phyloP scores from a whole-genome alignment of 2,888 invertebrate genomes.

The Conistra vaccinii region DNA sequence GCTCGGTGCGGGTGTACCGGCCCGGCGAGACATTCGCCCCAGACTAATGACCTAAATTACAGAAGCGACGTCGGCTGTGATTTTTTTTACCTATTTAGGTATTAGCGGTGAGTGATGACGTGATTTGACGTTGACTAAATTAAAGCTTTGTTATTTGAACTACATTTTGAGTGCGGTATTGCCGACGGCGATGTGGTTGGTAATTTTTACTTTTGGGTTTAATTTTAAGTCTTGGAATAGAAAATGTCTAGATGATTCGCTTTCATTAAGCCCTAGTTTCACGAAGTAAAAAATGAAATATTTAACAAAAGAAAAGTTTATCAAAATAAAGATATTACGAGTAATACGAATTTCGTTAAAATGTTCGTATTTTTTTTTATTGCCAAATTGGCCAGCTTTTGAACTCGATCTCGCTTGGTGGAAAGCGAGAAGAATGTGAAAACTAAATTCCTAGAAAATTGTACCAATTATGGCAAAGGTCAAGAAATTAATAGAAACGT shows the following conservation, averaged over 20 bases:
- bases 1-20: slow-evolving; percentile 70
- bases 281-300: not conserved
- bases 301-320: not conserved
- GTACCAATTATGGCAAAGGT: not conserved
- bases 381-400: no score
- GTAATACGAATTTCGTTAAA: not conserved
- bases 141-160: slow-evolving; percentile 33
- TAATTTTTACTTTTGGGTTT: not conserved
- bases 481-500: not conserved
- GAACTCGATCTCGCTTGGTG: no score
- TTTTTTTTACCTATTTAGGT: slow-evolving; percentile 49
- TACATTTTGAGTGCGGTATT: slow-evolving; percentile 5
- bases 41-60: slow-evolving; percentile 50
- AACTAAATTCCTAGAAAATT: not conserved
- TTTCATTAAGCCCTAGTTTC: not conserved
- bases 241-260: not conserved
- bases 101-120: slow-evolving; percentile 42
- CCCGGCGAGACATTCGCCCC: slow-evolving; percentile 63
- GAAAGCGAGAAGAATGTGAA: no score
- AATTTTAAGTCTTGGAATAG: not conserved
- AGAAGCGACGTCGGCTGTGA: slow-evolving; percentile 48
- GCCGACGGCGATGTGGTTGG: no score
- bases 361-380: not conserved
- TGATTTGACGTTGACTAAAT: slow-evolving; percentile 39
- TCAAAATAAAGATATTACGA: not conserved